Percentiles rank a stretch among this genome's conserved stretches.
Evolutionary conservation across 2,113 vertebrate species (phyloP).

Genomic region (Erythrocebus patas): DNA sequence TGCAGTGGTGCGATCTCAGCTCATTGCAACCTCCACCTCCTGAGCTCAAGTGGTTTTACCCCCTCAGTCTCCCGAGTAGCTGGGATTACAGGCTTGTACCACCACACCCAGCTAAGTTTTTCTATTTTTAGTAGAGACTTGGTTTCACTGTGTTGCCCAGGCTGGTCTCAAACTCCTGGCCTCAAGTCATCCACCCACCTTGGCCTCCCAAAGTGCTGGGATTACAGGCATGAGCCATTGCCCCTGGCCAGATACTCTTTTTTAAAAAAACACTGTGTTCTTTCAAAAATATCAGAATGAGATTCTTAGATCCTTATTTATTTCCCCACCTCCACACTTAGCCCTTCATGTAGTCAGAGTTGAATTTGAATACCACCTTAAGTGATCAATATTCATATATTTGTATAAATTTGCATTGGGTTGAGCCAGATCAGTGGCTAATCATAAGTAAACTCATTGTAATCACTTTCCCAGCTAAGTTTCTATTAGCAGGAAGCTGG

Average conservation of each 20-base stretch:
- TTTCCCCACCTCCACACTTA: not conserved
- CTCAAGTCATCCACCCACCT: no score
- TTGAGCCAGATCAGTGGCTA: slow-evolving; percentile 76
- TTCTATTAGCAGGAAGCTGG: slow-evolving; percentile 51
- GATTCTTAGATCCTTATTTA: not conserved
- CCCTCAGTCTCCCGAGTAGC: no score
- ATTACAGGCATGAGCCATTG: no score
- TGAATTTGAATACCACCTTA: not conserved
- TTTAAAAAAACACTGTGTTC: not conserved
- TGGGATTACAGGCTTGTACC: no score
- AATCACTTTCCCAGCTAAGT: slow-evolving; percentile 68
- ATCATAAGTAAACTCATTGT: slow-evolving; percentile 72
- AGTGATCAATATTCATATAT: not conserved
- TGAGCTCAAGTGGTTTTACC: no score
- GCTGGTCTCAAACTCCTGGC: no score
- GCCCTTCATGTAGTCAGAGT: not conserved
- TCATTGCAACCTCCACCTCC: no score
- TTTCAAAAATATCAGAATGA: not conserved
- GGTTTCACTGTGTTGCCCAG: no score
- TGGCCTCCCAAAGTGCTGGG: no score
- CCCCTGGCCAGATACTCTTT: not conserved
- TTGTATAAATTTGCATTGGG: slow-evolving; percentile 23
- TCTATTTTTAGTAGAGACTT: no score
- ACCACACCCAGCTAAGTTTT: no score
- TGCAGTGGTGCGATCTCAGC: no score